Evolutionary conservation across 2,888 invertebrate genomes (phyloP), one percentile per base, ranked within the genome.

Genomic region (Tachystola acroxantha): DNA sequence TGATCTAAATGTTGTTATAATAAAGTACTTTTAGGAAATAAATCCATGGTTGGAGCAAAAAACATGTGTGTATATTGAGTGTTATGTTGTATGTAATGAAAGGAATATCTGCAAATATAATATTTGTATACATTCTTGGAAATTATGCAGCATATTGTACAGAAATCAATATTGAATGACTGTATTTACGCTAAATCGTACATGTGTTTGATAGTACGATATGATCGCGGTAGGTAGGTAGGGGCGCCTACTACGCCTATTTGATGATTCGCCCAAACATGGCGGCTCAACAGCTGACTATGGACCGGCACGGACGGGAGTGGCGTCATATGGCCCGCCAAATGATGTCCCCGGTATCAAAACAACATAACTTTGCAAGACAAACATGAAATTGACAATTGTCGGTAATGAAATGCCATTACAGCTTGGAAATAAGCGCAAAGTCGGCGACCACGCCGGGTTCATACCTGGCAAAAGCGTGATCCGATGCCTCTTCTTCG

Each of bases 271-370:
- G 68, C 70, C 78, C 78, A 85, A 88, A 88, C 84, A 88, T 88
- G 87, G 87, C 87, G 81, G 85, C 71, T 70, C 78, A 88, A 88
- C 87, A 88, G 87, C 87, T 88, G 87, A 88, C 87, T 86, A 80
- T 58, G 57, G 64, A 70, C 86, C 85, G 85, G 80, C 73, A 79
- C 79, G 77, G 75, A 75, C 72, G 79, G 72, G 71, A 74, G 73
- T 64, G 56, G 68, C 64, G 64, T 76, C 73, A 67, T 73, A 74
- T 69, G 68, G 70, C 56, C 57, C 55, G 50, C 55, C 52, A 50
- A 59, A 57, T 50, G 50, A 51, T 43, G 39, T 45, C 40, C 50
- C 28, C 36, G 40, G 33, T 28, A 40, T 33, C 47, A 45, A 53
- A 53, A 46, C 32, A 41, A 37, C 27, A 22, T 7, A 36, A 37